A percentile compares a stretch with the other conserved stretches of the same genome.
phyloP scores from a whole-genome alignment of 2,797 vertebrate species.

The Champsocephalus esox region DNA sequence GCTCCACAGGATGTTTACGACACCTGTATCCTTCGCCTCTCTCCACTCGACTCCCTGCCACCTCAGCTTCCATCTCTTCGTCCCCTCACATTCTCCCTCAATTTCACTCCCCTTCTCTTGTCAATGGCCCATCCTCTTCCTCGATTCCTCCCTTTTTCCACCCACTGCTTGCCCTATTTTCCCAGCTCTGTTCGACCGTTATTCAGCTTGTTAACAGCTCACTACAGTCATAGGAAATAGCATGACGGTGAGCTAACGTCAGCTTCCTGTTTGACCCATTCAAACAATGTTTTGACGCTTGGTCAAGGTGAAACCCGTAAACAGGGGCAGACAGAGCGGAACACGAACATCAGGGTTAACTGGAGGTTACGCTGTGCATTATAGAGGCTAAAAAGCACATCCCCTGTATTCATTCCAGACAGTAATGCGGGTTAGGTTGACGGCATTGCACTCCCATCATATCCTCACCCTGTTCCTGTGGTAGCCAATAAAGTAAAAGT shows the following conservation, averaged over 20 bases:
- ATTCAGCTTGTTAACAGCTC: slow-evolving; percentile 69
- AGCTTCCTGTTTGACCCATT: slow-evolving; percentile 77
- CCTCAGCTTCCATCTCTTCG: slow-evolving; percentile 18
- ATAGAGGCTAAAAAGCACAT: slow-evolving; percentile 32
- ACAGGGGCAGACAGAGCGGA: slow-evolving; percentile 54
- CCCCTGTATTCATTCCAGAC: slow-evolving; percentile 40
- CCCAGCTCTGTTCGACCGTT: neutral
- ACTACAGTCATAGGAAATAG: slow-evolving; percentile 76
- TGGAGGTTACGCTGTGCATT: slow-evolving; percentile 42
- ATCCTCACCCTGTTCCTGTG: slow-evolving; percentile 47
- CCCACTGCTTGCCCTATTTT: slow-evolving; percentile 6
- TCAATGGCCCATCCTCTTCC: slow-evolving; percentile 24
- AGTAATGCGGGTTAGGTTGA: slow-evolving; percentile 43
- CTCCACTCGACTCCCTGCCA: slow-evolving; percentile 6
- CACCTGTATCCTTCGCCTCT: slow-evolving; percentile 36
- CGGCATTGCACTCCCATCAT: slow-evolving; percentile 17
- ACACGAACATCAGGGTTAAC: slow-evolving; percentile 55
- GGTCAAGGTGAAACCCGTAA: slow-evolving; percentile 71
- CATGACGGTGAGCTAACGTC: slow-evolving; percentile 69
- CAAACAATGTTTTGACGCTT: slow-evolving; percentile 50
- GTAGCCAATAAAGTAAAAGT: neutral
- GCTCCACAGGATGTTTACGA: slow-evolving; percentile 77
- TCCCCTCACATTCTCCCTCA: slow-evolving; percentile 1
- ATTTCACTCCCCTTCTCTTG: slow-evolving; percentile 2
- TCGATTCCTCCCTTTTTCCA: slow-evolving; percentile 33